Evolutionary conservation across 2,797 vertebrate species (phyloP).

Genomic region (Enteromius thamalakanensis): DNA sequence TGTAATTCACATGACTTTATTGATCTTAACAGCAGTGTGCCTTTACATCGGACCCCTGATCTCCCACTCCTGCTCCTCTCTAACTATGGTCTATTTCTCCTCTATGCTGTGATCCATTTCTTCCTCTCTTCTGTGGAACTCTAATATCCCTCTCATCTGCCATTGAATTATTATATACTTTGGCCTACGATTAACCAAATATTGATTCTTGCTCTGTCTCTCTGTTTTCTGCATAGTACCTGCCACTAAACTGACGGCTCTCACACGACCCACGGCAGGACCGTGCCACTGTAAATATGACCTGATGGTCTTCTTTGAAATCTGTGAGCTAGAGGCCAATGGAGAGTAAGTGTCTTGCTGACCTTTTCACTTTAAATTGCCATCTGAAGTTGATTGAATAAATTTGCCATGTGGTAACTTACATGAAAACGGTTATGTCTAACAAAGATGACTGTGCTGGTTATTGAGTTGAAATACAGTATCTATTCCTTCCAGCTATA

Average conservation of each 20-base stretch:
- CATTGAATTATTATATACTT: constrained; percentile 23
- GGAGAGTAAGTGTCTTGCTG: constrained; percentile 87
- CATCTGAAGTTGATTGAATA: neutral
- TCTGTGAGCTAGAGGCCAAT: constrained; percentile 96
- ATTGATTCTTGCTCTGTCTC: constrained; percentile 33
- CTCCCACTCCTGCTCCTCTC: constrained; percentile 30
- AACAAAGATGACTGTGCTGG: neutral
- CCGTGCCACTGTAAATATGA: constrained; percentile 96
- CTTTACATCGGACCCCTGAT: constrained; percentile 31
- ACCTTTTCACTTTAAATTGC: neutral
- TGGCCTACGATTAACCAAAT: neutral
- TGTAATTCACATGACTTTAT: constrained; percentile 40
- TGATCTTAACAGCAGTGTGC: constrained; percentile 42
- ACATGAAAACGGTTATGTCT: neutral
- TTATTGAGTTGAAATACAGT: constrained; percentile 21
- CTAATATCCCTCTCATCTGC: constrained; percentile 47
- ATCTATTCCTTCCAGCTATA: constrained; percentile 81
- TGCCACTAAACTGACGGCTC: constrained; percentile 91
- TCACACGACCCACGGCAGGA: constrained; percentile 85
- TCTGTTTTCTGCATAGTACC: constrained; percentile 80
- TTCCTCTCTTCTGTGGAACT: constrained; percentile 14
- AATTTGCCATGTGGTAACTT: neutral
- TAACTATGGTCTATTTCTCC: constrained; percentile 31
- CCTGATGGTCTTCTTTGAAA: constrained; percentile 96
- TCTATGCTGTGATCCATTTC: constrained; percentile 30